Percentiles rank a stretch among this genome's conserved stretches.
Evolutionary conservation across 2,113 vertebrate species (phyloP).

Genomic region (Cephalopterus ornatus): DNA sequence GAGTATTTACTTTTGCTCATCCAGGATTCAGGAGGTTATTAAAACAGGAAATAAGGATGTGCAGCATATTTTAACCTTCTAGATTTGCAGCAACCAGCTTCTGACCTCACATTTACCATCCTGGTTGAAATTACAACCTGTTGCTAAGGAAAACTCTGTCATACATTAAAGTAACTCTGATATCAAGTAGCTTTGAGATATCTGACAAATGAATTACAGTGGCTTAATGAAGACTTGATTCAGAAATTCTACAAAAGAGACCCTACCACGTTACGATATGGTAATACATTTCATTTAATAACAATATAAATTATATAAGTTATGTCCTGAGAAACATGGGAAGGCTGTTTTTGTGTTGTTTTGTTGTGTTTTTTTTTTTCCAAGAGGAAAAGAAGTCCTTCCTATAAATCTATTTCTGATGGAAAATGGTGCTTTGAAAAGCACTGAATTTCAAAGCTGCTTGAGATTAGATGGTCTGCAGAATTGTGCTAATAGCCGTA

Average conservation of each 20-base stretch:
- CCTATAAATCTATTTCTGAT: neutral
- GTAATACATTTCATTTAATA: slow-evolving; percentile 28
- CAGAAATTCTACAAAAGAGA: slow-evolving; percentile 32
- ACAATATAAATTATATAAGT: slow-evolving; percentile 39
- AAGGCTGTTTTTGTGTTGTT: neutral
- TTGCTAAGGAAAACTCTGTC: slow-evolving; percentile 65
- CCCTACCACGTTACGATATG: neutral
- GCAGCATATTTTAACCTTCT: slow-evolving; percentile 42
- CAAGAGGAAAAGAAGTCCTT: neutral
- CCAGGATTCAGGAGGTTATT: slow-evolving; percentile 1
- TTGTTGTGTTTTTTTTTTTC: neutral
- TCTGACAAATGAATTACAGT: neutral
- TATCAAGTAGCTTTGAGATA: slow-evolving; percentile 57
- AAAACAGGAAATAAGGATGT: neutral
- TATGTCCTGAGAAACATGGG: neutral
- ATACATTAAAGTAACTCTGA: slow-evolving; percentile 55
- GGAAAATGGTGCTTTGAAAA: neutral
- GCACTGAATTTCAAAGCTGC: slow-evolving; percentile 6
- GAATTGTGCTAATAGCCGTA: slow-evolving; percentile 12
- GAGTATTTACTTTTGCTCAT: neutral
- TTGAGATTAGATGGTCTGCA: neutral
- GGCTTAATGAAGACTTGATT: slow-evolving; percentile 42
- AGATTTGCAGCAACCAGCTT: slow-evolving; percentile 40
- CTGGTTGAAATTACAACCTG: slow-evolving; percentile 72
- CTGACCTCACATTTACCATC: slow-evolving; percentile 58